Evolutionary conservation across 2,113 vertebrate species (phyloP).

Genomic region (Amphilophus citrinellus): DNA sequence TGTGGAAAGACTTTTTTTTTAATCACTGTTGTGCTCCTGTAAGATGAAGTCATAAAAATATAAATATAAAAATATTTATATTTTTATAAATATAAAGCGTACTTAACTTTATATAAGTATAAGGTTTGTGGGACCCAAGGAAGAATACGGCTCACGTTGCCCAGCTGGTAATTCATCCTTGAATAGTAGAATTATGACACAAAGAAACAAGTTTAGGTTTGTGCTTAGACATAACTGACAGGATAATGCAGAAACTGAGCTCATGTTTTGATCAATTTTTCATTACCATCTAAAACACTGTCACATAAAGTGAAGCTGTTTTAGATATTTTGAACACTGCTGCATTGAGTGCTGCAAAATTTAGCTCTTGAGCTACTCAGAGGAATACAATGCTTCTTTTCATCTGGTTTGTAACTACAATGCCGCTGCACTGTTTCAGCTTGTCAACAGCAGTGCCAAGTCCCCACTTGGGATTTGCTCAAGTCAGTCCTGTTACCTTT

Average conservation of each 20-base stretch:
- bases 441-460: conserved; percentile 61
- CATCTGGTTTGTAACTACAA: conserved; percentile 55
- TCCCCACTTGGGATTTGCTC: conserved; percentile 61
- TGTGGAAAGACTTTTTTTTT: not conserved
- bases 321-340: conserved; percentile 34
- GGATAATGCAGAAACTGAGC: not conserved
- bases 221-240: not conserved
- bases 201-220: not conserved
- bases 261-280: conserved; percentile 12
- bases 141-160: not conserved
- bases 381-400: conserved; percentile 50
- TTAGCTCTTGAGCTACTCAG: conserved; percentile 36
- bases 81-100: no score
- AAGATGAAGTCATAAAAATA: not conserved
- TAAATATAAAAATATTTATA: no score
- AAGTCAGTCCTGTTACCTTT: conserved; percentile 66
- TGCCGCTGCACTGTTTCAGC: conserved; percentile 50
- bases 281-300: conserved; percentile 11
- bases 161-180: not conserved
- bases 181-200: not conserved
- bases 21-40: not conserved
- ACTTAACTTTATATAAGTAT: not conserved
- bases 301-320: conserved; percentile 3
- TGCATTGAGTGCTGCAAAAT: conserved; percentile 23
- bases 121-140: not conserved